phyloP scores from a whole-genome alignment of 2,113 vertebrate species.

The Atractosteus spatula region DNA sequence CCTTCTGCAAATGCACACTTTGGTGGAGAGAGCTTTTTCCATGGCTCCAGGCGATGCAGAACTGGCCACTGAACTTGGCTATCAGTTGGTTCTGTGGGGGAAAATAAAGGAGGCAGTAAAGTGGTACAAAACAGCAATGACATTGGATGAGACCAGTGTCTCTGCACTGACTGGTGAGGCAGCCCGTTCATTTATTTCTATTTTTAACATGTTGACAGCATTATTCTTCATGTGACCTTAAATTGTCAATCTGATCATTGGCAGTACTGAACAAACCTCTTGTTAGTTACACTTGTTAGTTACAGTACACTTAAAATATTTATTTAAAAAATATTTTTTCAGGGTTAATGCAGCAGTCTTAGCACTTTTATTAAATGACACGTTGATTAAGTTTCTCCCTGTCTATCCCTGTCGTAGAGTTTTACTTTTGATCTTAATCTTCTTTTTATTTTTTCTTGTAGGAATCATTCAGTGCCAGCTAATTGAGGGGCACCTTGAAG shows the following conservation, averaged over 20 bases:
- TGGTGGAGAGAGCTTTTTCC: constrained; percentile 81
- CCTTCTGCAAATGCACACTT: constrained; percentile 77
- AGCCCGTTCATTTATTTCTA: no score
- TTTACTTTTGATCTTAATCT: background rate
- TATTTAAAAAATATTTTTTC: no score
- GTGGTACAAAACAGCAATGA: constrained; percentile 87
- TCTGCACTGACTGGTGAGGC: constrained; percentile 78
- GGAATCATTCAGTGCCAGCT: constrained; percentile 90
- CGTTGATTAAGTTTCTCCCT: no score
- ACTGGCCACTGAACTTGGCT: constrained; percentile 88
- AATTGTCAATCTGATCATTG: no score
- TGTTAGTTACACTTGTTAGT: no score
- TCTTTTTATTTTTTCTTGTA: constrained; percentile 39
- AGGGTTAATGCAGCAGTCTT: no score
- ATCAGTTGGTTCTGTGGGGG: constrained; percentile 86
- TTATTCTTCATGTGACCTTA: no score
- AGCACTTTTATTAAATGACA: no score
- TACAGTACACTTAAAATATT: no score
- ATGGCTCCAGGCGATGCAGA: constrained; percentile 72
- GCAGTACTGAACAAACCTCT: no score
- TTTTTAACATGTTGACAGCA: no score
- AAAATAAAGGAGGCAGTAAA: constrained; percentile 81
- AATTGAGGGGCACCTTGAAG: constrained; percentile 80
- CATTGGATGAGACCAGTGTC: constrained; percentile 81
- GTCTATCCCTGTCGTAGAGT: no score